Percentiles rank a stretch among this genome's conserved stretches.
Conservation (phyloP, 1,140 invertebrate genomes). For the Daktulosphaira vitifoliae region DNA sequence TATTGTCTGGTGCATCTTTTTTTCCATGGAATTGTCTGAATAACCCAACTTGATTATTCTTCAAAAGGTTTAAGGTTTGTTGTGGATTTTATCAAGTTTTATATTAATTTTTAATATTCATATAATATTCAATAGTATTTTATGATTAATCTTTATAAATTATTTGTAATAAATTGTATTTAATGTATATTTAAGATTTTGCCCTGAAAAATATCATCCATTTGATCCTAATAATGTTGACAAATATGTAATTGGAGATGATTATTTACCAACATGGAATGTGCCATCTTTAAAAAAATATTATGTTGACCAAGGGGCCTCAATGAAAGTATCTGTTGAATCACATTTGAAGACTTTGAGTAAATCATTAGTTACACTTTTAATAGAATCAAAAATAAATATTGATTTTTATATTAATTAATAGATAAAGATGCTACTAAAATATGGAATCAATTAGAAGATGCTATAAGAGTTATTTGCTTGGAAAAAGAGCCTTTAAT, state of each 20-base stretch:
- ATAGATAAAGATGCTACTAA: slow-evolving; percentile 57
- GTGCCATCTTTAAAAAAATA: slow-evolving; percentile 72
- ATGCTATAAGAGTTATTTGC: slow-evolving; percentile 65
- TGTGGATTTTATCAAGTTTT: too few relatives aligned
- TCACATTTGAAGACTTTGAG: slow-evolving; percentile 59
- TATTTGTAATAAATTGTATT: too few relatives aligned
- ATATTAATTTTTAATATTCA: too few relatives aligned
- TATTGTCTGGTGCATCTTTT: too few relatives aligned
- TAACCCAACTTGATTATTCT: too few relatives aligned
- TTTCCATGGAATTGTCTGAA: too few relatives aligned
- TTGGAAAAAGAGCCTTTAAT: slow-evolving; percentile 66
- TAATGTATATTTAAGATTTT: slow-evolving; percentile 69
- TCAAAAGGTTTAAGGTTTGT: too few relatives aligned
- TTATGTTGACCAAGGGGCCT: slow-evolving; percentile 66
- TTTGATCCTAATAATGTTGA: slow-evolving; percentile 72
- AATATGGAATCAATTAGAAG: slow-evolving; percentile 75
- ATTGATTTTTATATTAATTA: slow-evolving; percentile 28
- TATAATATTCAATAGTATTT: too few relatives aligned
- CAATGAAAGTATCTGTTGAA: slow-evolving; percentile 82
- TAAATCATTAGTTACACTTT: slow-evolving; percentile 35
- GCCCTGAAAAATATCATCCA: slow-evolving; percentile 83
- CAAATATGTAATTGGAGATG: slow-evolving; percentile 91
- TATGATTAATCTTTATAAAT: too few relatives aligned
- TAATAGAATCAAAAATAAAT: background rate
- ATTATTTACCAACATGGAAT: slow-evolving; percentile 91